Conservation (phyloP, 2,113 vertebrate species). For the Lophotis ruficrista region DNA sequence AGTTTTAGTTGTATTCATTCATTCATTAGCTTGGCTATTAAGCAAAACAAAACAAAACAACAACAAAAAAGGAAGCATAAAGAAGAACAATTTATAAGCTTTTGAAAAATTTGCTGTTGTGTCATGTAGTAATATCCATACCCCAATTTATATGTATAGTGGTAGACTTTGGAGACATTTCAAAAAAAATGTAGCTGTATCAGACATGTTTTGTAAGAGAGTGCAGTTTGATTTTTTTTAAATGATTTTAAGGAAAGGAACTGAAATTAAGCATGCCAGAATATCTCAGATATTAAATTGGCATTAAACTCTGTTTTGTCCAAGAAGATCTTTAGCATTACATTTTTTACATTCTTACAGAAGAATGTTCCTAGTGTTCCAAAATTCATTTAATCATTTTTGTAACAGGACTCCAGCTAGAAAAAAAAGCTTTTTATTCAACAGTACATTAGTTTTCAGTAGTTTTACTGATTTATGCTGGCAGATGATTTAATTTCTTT, state of each 20-base stretch:
- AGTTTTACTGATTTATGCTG: not conserved
- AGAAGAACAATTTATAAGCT: not conserved
- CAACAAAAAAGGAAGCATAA: not conserved
- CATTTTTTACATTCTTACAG: conserved; percentile 63
- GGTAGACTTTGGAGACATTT: not conserved
- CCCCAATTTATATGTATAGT: not conserved
- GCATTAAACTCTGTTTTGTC: conserved; percentile 33
- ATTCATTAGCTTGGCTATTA: not conserved
- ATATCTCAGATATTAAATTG: conserved; percentile 11
- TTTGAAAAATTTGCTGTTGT: not conserved
- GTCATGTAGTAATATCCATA: not conserved
- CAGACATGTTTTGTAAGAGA: not conserved
- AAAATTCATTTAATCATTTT: conserved; percentile 38
- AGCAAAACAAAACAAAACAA: not conserved
- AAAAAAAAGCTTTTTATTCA: not conserved
- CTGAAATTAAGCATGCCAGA: not conserved
- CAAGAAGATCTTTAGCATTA: conserved; percentile 26
- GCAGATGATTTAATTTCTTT: not conserved
- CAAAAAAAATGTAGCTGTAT: not conserved
- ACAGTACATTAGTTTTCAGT: not conserved
- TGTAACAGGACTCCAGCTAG: not conserved
- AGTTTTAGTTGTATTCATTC: not conserved
- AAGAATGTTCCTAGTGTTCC: conserved; percentile 61
- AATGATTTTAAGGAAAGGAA: not conserved
- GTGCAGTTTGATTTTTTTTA: not conserved